These are phyloP conservation scores for Pyrocephalus nanus DNA, from an alignment of 2,797 vertebrate species.

Conservation along the genomic window DNA sequence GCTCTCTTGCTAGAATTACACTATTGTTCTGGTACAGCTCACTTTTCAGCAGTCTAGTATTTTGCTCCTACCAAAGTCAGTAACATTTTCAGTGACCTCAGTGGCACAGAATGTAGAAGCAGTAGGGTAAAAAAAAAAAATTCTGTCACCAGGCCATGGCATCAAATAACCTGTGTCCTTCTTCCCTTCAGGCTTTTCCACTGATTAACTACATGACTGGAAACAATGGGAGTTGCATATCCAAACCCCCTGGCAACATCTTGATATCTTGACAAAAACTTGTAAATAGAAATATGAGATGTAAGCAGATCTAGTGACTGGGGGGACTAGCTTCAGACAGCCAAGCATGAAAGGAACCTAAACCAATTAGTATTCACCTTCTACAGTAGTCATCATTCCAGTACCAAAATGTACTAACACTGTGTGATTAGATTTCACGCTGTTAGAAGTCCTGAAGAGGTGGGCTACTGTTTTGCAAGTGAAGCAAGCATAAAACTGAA, in stretches of 20 bases:
- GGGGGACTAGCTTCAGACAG: neutral
- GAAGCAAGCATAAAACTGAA: neutral
- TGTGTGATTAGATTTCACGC: neutral
- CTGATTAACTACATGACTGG: neutral
- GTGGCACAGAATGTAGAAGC: neutral
- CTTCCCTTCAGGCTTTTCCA: neutral
- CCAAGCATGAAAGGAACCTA: neutral
- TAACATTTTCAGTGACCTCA: neutral
- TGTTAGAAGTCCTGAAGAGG: neutral
- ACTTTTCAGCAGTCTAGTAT: neutral
- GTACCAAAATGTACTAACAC: neutral
- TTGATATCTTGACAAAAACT: neutral
- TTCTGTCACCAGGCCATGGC: neutral
- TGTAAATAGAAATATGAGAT: neutral
- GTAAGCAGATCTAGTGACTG: neutral
- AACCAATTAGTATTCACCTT: slow-evolving; percentile 22
- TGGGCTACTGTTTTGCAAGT: neutral
- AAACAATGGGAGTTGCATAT: neutral
- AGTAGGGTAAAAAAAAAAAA: neutral
- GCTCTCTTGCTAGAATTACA: neutral
- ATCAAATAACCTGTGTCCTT: neutral
- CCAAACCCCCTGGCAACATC: neutral
- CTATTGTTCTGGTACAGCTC: neutral
- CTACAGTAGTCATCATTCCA: neutral
- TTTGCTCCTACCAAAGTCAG: neutral